These are phyloP conservation scores for Synanthedon formicaeformis DNA, from an alignment of 2,888 invertebrate genomes.

Conservation along the genomic window DNA sequence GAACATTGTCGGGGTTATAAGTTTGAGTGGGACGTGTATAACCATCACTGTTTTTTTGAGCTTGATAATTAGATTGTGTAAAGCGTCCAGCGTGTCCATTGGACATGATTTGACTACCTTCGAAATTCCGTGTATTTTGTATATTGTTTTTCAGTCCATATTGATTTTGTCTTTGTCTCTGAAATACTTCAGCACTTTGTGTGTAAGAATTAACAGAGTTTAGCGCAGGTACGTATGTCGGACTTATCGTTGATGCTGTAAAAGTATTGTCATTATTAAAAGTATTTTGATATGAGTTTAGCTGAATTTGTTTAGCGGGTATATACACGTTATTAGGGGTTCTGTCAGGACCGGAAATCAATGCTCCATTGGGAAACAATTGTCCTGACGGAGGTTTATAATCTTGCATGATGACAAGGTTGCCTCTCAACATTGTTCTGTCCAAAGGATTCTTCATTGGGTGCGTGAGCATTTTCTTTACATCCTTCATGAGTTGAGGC, in stretches of 20 bases:
- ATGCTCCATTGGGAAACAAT: constrained; percentile 43
- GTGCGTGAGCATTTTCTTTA: constrained; percentile 69
- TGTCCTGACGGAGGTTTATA: constrained; percentile 55
- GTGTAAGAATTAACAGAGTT: constrained; percentile 21
- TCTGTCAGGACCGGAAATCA: constrained; percentile 35
- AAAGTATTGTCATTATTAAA: constrained; percentile 30
- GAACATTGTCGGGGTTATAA: constrained; percentile 12
- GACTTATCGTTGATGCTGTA: constrained; percentile 46
- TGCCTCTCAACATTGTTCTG: constrained; percentile 36
- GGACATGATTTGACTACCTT: constrained; percentile 17
- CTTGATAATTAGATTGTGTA: constrained; percentile 14
- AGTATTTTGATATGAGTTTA: constrained; percentile 23
- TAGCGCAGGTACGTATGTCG: constrained; percentile 36
- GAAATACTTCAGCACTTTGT: constrained; percentile 29
- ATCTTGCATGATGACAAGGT: constrained; percentile 52
- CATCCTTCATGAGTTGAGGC: constrained; percentile 68
- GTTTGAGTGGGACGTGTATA: constrained; percentile 21
- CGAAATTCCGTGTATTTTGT: constrained; percentile 19
- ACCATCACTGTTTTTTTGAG: constrained; percentile 13
- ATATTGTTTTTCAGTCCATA: constrained; percentile 19
- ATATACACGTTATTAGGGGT: constrained; percentile 36
- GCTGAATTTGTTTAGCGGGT: constrained; percentile 39
- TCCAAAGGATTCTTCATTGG: constrained; percentile 58
- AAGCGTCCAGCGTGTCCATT: constrained; percentile 30
- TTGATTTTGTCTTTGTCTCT: constrained; percentile 35